A percentile compares a stretch with the other conserved stretches of the same genome.
Evolutionary conservation across 2,888 invertebrate genomes (phyloP).

Genomic region (Phymatocera aterrima): DNA sequence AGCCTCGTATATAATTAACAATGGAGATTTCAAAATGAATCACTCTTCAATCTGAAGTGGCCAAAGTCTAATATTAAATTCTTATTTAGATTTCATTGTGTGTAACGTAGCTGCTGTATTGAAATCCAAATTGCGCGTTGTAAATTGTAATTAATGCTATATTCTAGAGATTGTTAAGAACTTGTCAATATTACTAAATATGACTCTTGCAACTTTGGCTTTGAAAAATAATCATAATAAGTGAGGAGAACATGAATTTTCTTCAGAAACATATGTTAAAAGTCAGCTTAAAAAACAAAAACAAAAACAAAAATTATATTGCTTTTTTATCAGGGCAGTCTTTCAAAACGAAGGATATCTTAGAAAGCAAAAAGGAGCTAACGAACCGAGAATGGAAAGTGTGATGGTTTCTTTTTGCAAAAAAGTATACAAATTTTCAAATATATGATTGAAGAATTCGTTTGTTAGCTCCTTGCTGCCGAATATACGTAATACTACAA

Average conservation of each 20-base stretch:
- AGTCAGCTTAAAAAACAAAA: slow-evolving; percentile 3
- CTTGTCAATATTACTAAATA: slow-evolving; percentile 27
- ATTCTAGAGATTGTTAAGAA: slow-evolving; percentile 19
- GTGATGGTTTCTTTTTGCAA: not conserved
- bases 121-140: not conserved
- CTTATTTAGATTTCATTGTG: not conserved
- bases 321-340: slow-evolving; percentile 44
- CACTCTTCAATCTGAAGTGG: slow-evolving; percentile 31
- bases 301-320: slow-evolving; percentile 24
- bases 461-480: slow-evolving; percentile 37
- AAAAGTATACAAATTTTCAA: slow-evolving; percentile 9
- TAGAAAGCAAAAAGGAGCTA: slow-evolving; percentile 42
- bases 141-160: slow-evolving; percentile 30
- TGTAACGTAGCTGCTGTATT: slow-evolving; percentile 9
- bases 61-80: slow-evolving; percentile 24
- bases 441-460: not conserved
- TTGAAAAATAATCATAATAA: slow-evolving; percentile 33
- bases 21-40: slow-evolving; percentile 16
- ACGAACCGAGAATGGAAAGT: slow-evolving; percentile 28
- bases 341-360: slow-evolving; percentile 29
- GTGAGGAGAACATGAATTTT: slow-evolving; percentile 1
- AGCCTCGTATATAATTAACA: slow-evolving; percentile 4
- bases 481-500: slow-evolving; percentile 19
- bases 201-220: slow-evolving; percentile 45
- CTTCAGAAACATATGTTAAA: not conserved